Conservation (phyloP, 2,888 invertebrate genomes). For the Hydropsyche betteni region DNA sequence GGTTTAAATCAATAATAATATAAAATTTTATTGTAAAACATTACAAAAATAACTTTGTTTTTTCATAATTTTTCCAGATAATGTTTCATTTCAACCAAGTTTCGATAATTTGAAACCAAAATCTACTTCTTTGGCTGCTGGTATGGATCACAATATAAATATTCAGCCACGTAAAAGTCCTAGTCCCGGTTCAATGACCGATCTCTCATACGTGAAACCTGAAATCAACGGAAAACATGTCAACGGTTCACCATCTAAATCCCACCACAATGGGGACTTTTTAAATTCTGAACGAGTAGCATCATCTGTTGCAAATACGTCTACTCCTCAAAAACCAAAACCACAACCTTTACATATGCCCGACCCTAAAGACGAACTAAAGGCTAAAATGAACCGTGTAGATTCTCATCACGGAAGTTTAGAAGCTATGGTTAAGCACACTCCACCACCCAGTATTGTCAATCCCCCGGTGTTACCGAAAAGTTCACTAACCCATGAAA, state of each 20-base stretch:
- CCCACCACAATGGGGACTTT: constrained; percentile 54
- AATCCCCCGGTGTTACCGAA: neutral
- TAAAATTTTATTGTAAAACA: constrained; percentile 1
- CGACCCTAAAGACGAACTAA: constrained; percentile 57
- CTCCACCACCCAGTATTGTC: constrained; percentile 34
- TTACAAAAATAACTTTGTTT: neutral
- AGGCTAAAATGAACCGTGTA: constrained; percentile 65
- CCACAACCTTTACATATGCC: constrained; percentile 53
- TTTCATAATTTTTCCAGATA: constrained; percentile 37
- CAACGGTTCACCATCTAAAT: constrained; percentile 37
- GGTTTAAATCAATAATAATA: constrained; percentile 21
- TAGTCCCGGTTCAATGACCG: constrained; percentile 45
- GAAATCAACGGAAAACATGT: constrained; percentile 57
- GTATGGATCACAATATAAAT: constrained; percentile 56
- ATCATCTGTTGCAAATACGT: neutral
- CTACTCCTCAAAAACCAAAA: constrained; percentile 8
- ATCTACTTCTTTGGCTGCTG: constrained; percentile 58
- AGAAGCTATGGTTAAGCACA: constrained; percentile 56
- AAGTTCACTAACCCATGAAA: constrained; percentile 10
- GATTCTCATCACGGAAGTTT: constrained; percentile 64
- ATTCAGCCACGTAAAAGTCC: constrained; percentile 56
- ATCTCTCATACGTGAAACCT: constrained; percentile 56
- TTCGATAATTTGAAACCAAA: constrained; percentile 56
- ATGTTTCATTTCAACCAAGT: constrained; percentile 48
- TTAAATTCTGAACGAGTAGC: constrained; percentile 55